These are phyloP conservation scores for Drosophila sturtevanti DNA, from an alignment of 1,140 invertebrate species.

Conservation along the genomic window DNA sequence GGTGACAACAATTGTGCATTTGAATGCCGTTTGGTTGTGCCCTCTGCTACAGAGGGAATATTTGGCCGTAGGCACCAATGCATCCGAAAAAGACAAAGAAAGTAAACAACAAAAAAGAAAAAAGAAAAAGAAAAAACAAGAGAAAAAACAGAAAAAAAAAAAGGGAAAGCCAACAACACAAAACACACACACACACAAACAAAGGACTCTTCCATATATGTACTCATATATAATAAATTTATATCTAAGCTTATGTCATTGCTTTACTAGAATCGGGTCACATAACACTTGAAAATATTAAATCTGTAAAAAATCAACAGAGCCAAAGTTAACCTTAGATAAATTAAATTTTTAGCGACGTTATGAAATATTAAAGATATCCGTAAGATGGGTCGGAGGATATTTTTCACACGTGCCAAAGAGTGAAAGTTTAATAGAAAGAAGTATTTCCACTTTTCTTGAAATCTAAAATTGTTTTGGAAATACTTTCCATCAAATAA, in stretches of 20 bases:
- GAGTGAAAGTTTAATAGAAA: no score
- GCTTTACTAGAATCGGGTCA: neutral
- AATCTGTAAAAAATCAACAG: neutral
- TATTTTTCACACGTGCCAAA: no score
- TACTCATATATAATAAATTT: neutral
- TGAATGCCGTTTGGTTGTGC: slow-evolving; percentile 64
- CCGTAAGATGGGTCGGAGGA: no score
- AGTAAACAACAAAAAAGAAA: slow-evolving; percentile 21
- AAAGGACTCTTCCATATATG: neutral
- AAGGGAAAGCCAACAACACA: neutral
- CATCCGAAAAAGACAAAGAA: slow-evolving; percentile 49
- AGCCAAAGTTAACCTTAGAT: neutral
- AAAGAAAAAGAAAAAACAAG: slow-evolving; percentile 5
- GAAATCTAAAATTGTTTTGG: no score
- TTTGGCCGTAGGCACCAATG: slow-evolving; percentile 30
- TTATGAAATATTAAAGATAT: no score
- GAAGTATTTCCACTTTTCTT: no score
- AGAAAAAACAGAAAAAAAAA: neutral
- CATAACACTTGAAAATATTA: neutral
- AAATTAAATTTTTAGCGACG: no score
- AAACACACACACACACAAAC: neutral
- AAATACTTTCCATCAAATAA: no score
- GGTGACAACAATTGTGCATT: slow-evolving; percentile 79
- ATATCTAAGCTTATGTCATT: neutral
- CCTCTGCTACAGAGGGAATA: slow-evolving; percentile 39